Percentiles rank a stretch among this genome's conserved stretches.
Evolutionary conservation across 2,797 vertebrate genomes (phyloP).

Genomic region (Micrastur ruficollis): DNA sequence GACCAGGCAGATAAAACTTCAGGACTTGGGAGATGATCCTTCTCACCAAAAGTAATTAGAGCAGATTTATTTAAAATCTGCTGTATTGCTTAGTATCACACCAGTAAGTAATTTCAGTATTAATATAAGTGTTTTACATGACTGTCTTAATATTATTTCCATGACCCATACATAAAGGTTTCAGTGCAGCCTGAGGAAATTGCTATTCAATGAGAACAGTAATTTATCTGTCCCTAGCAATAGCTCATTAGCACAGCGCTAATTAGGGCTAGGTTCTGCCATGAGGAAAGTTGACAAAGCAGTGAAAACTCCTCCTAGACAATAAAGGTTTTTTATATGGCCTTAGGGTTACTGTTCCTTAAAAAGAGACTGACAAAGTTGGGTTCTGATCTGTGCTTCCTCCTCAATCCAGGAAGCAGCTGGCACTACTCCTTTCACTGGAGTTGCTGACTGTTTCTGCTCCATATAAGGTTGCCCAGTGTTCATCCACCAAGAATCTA

Average conservation of each 20-base stretch:
- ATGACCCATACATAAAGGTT: neutral
- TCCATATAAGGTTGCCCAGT: neutral
- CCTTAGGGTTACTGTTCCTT: neutral
- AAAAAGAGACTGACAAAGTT: neutral
- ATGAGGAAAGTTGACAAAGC: neutral
- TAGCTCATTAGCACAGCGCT: neutral
- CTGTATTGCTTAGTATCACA: neutral
- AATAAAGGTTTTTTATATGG: neutral
- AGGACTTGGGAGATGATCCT: neutral
- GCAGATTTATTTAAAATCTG: neutral
- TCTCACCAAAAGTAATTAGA: neutral
- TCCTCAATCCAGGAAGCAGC: rapidly evolving
- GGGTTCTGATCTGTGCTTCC: neutral
- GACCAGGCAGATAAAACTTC: neutral
- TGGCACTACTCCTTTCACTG: neutral
- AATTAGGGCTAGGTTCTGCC: conserved; percentile 5
- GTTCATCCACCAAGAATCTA: neutral
- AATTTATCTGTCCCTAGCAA: neutral
- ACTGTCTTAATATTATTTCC: neutral
- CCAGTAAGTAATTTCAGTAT: neutral
- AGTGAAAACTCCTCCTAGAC: neutral
- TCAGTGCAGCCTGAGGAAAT: neutral
- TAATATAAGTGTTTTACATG: neutral
- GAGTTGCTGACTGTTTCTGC: neutral
- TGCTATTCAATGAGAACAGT: neutral